Conservation (phyloP, 2,113 vertebrate species). For the Takifugu flavidus region DNA sequence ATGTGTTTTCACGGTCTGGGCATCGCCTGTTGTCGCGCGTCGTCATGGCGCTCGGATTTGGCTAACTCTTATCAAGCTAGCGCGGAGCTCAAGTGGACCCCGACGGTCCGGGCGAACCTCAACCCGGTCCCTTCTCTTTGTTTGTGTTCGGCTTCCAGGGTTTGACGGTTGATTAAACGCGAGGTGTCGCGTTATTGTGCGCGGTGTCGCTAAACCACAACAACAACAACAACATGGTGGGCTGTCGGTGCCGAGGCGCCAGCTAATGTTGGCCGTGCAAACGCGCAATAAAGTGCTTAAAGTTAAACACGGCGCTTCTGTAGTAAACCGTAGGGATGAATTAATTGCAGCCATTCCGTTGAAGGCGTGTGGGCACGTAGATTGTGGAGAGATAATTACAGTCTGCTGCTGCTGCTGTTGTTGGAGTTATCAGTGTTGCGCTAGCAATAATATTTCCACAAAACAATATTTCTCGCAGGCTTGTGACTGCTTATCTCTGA, state of each 20-base stretch:
- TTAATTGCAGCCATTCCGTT: background rate
- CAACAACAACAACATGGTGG: conserved; percentile 65
- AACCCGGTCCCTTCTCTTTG: background rate
- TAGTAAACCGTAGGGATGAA: background rate
- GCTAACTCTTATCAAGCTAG: conserved; percentile 46
- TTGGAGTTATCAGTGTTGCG: conserved; percentile 19
- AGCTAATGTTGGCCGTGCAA: conserved; percentile 36
- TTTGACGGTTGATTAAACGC: background rate
- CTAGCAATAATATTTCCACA: conserved; percentile 40
- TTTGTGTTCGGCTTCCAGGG: background rate
- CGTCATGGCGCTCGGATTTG: conserved; percentile 74
- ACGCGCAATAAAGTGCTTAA: conserved; percentile 4
- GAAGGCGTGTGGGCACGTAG: rapidly evolving
- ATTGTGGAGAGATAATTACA: background rate
- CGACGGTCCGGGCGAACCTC: background rate
- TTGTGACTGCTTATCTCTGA: conserved; percentile 26
- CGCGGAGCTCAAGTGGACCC: conserved; percentile 33
- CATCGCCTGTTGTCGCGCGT: conserved; percentile 68
- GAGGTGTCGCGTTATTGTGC: conserved; percentile 3
- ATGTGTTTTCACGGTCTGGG: conserved; percentile 59
- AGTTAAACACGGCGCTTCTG: conserved; percentile 17
- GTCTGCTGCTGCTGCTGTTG: background rate
- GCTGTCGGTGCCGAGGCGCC: conserved; percentile 32
- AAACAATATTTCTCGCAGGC: conserved; percentile 34
- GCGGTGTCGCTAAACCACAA: conserved; percentile 45